Percentiles rank a stretch among this genome's conserved stretches.
Evolutionary conservation across 2,888 invertebrate species (phyloP).

Genomic region (Archaeoteleia sp.): DNA sequence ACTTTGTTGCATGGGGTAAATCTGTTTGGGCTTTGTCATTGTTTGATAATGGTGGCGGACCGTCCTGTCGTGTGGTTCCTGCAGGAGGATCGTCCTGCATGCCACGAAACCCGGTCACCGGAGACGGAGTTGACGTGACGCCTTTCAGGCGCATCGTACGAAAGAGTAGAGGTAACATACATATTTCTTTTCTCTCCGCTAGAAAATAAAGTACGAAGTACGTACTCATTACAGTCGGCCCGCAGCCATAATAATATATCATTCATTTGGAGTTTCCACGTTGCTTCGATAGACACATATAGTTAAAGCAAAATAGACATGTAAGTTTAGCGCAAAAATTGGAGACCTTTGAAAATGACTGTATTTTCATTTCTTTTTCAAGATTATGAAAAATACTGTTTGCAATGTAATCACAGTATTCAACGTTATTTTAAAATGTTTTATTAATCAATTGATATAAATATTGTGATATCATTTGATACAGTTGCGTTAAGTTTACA

Average conservation of each 20-base stretch:
- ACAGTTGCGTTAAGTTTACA: too few relatives aligned
- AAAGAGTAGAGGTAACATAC: constrained; percentile 72
- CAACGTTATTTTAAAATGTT: too few relatives aligned
- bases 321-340: constrained; percentile 11
- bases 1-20: constrained; percentile 63
- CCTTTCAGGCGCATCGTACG: constrained; percentile 73
- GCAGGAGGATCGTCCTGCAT: constrained; percentile 72
- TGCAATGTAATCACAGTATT: too few relatives aligned
- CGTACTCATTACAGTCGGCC: constrained; percentile 42
- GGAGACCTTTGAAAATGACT: constrained; percentile 4
- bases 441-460: too few relatives aligned
- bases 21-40: constrained; percentile 61
- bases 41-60: constrained; percentile 64
- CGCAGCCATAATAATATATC: constrained; percentile 38
- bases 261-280: constrained; percentile 40
- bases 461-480: too few relatives aligned
- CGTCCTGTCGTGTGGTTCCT: constrained; percentile 62
- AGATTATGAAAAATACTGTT: too few relatives aligned
- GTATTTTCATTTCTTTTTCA: neutral
- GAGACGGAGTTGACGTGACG: constrained; percentile 78
- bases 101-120: constrained; percentile 81
- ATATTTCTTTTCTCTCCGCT: constrained; percentile 37
- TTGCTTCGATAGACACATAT: constrained; percentile 16
- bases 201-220: constrained; percentile 44
- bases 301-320: constrained; percentile 9